phyloP scores from a whole-genome alignment of 1,140 invertebrate species.

The Bombus difficillimus region DNA sequence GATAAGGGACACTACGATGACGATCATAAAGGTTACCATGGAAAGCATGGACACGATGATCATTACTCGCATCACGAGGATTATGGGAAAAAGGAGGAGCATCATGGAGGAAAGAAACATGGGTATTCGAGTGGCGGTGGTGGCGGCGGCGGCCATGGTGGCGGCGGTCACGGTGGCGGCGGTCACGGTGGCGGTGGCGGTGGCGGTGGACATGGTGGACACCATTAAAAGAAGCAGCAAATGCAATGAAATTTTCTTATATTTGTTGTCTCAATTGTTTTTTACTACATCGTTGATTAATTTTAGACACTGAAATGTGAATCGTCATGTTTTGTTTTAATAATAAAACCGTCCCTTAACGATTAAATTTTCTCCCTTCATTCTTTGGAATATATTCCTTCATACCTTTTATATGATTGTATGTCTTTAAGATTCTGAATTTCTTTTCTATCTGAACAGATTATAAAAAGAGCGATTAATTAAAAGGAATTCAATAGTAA shows the following conservation, averaged over 20 bases:
- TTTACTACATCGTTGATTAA: slow-evolving; percentile 13
- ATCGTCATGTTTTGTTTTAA: neutral
- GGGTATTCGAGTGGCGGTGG: slow-evolving; percentile 71
- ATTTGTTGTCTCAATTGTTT: slow-evolving; percentile 13
- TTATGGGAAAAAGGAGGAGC: slow-evolving; percentile 87
- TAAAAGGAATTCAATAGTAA: neutral
- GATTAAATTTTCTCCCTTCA: neutral
- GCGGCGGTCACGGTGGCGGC: neutral
- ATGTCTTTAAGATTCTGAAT: neutral
- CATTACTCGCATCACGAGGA: slow-evolving; percentile 86
- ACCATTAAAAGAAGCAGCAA: neutral
- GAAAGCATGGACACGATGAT: slow-evolving; percentile 87
- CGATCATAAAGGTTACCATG: slow-evolving; percentile 89
- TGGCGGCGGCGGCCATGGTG: neutral
- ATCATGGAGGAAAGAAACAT: slow-evolving; percentile 86
- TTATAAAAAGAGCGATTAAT: neutral
- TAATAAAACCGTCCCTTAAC: slow-evolving; percentile 17
- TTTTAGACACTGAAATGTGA: slow-evolving; percentile 9
- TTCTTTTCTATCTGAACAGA: neutral
- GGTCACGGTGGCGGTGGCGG: neutral
- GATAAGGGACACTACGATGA: slow-evolving; percentile 91
- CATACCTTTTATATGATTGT: neutral
- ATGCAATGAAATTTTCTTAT: neutral
- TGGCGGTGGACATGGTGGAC: neutral
- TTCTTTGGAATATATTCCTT: neutral